phyloP scores from a whole-genome alignment of 2,888 invertebrate genomes.

The Taphrorychus bicolor region DNA sequence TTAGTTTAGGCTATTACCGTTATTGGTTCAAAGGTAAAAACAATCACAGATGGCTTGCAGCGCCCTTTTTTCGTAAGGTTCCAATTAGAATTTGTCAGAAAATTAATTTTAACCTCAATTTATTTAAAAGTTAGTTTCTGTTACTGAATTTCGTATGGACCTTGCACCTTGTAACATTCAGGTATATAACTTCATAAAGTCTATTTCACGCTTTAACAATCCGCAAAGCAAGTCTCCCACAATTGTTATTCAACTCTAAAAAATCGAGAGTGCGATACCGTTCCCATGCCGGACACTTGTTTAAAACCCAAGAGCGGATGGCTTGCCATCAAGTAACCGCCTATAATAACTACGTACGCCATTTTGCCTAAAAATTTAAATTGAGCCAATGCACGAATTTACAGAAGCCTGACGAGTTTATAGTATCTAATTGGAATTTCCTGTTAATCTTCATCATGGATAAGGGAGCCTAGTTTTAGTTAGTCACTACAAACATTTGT shows the following conservation, averaged over 20 bases:
- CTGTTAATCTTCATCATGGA: neutral
- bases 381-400: neutral
- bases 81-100: too few species aligned
- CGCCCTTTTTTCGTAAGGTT: too few species aligned
- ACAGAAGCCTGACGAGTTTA: neutral
- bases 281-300: neutral
- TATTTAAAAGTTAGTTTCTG: too few species aligned
- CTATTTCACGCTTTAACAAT: slow-evolving; percentile 14
- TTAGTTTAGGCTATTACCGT: too few species aligned
- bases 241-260: slow-evolving; percentile 26
- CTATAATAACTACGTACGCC: too few species aligned
- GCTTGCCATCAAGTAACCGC: neutral
- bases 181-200: neutral
- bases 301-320: too few species aligned
- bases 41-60: too few species aligned
- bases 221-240: slow-evolving; percentile 24
- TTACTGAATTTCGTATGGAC: too few species aligned
- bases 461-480: neutral
- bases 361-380: neutral
- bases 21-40: too few species aligned
- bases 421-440: neutral
- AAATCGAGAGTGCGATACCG: slow-evolving; percentile 16
- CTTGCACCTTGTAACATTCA: too few species aligned
- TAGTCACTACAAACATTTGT: neutral
- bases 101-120: too few species aligned